Conservation (phyloP, 2,888 invertebrate species). For the Pammene fasciana region DNA sequence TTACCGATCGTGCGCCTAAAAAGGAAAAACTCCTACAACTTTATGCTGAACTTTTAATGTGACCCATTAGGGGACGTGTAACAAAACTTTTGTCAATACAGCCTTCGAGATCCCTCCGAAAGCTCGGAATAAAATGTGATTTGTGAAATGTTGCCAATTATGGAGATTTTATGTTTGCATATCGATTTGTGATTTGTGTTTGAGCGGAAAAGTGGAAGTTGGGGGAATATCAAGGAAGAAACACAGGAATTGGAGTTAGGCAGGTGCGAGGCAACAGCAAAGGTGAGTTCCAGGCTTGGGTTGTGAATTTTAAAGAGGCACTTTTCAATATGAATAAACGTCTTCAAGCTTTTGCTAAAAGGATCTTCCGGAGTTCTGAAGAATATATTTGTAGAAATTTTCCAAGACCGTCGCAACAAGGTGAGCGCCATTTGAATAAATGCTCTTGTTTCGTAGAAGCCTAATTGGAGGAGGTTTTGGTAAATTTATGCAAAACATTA, state of each 20-base stretch:
- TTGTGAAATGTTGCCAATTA: slow-evolving; percentile 71
- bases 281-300: slow-evolving; percentile 60
- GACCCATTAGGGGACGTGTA: slow-evolving; percentile 54
- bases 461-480: slow-evolving; percentile 29
- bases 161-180: slow-evolving; percentile 64
- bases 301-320: slow-evolving; percentile 59
- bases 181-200: slow-evolving; percentile 67
- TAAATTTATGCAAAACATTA: slow-evolving; percentile 27
- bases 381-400: slow-evolving; percentile 46
- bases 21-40: slow-evolving; percentile 16
- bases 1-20: slow-evolving; percentile 14
- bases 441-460: slow-evolving; percentile 32
- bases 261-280: slow-evolving; percentile 48
- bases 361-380: slow-evolving; percentile 34
- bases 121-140: slow-evolving; percentile 63
- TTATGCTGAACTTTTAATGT: slow-evolving; percentile 51
- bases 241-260: slow-evolving; percentile 47
- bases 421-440: slow-evolving; percentile 40
- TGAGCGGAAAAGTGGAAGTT: slow-evolving; percentile 61
- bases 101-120: slow-evolving; percentile 57
- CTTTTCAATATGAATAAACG: slow-evolving; percentile 64
- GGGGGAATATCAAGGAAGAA: slow-evolving; percentile 57
- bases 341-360: slow-evolving; percentile 47
- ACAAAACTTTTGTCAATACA: slow-evolving; percentile 60
- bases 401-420: slow-evolving; percentile 42